These are phyloP conservation scores for Meloidogyne exigua DNA, from an alignment of 1,140 invertebrate species.

Conservation along the genomic window DNA sequence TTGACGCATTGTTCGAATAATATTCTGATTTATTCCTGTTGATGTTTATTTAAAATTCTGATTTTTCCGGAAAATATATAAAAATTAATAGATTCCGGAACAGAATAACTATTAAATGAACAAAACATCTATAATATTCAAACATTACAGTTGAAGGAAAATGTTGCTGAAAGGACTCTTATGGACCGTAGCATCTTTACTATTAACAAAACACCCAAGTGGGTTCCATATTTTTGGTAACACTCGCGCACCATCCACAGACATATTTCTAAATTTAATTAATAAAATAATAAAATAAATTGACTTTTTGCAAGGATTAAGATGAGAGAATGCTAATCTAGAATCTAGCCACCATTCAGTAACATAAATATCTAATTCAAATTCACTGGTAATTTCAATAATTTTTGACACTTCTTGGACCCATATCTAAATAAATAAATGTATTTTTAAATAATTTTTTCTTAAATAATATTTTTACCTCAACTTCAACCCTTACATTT, in stretches of 20 bases:
- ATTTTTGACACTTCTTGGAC: slow-evolving; percentile 64
- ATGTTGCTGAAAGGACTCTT: slow-evolving; percentile 60
- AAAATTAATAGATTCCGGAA: background rate
- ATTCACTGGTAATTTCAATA: slow-evolving; percentile 63
- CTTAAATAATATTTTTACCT: slow-evolving; percentile 37
- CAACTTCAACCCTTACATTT: slow-evolving; percentile 57
- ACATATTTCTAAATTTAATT: slow-evolving; percentile 55
- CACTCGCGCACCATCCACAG: slow-evolving; percentile 61
- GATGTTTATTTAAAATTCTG: background rate
- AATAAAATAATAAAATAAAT: background rate
- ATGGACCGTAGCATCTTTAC: slow-evolving; percentile 58
- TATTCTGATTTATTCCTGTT: background rate
- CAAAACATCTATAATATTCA: background rate
- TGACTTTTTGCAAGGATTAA: slow-evolving; percentile 63
- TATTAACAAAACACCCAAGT: slow-evolving; percentile 60
- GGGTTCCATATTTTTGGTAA: slow-evolving; percentile 62
- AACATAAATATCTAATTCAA: slow-evolving; percentile 63
- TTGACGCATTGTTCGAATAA: no score
- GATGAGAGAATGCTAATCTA: slow-evolving; percentile 55
- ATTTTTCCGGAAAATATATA: background rate
- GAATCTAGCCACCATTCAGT: slow-evolving; percentile 63
- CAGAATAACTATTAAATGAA: background rate
- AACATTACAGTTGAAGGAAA: slow-evolving; percentile 53
- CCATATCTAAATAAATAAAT: slow-evolving; percentile 53
- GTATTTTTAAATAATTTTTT: background rate